Percentiles rank a stretch among this genome's conserved stretches.
Evolutionary conservation across 2,113 vertebrate species (phyloP).

Genomic region (Rhadina sibilatrix): DNA sequence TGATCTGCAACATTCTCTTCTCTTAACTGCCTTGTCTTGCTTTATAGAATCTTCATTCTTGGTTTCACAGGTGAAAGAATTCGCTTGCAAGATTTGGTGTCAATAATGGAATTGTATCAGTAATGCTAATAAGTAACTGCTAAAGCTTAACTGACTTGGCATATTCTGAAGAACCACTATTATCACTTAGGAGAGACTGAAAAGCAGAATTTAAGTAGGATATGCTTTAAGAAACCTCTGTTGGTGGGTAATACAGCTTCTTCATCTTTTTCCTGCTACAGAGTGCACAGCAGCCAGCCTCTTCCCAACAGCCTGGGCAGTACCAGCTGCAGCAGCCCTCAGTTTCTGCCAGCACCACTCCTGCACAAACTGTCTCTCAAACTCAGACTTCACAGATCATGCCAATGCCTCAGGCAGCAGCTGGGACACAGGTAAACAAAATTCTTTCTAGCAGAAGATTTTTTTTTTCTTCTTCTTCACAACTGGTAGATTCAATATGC

Average conservation of each 20-base stretch:
- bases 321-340: conserved; percentile 72
- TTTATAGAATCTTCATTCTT: neutral
- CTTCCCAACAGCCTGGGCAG: conserved; percentile 70
- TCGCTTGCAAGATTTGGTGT: neutral
- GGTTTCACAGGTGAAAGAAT: neutral
- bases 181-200: neutral
- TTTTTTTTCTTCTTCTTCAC: neutral
- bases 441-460: neutral
- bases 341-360: conserved; percentile 56
- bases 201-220: neutral
- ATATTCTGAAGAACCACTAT: neutral
- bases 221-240: neutral
- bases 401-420: conserved; percentile 70
- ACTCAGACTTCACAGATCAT: conserved; percentile 66
- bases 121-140: neutral
- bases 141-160: neutral
- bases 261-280: conserved; percentile 41
- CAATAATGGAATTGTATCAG: neutral
- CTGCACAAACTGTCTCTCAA: conserved; percentile 67
- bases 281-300: conserved; percentile 66
- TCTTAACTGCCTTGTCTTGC: neutral
- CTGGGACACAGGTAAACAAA: conserved; percentile 76
- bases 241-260: neutral
- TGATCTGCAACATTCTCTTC: neutral
- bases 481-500: neutral